Evolutionary conservation across 2,797 vertebrate genomes (phyloP), one percentile per base, ranked within the genome.

Genomic region (Adelosebastes latens): DNA sequence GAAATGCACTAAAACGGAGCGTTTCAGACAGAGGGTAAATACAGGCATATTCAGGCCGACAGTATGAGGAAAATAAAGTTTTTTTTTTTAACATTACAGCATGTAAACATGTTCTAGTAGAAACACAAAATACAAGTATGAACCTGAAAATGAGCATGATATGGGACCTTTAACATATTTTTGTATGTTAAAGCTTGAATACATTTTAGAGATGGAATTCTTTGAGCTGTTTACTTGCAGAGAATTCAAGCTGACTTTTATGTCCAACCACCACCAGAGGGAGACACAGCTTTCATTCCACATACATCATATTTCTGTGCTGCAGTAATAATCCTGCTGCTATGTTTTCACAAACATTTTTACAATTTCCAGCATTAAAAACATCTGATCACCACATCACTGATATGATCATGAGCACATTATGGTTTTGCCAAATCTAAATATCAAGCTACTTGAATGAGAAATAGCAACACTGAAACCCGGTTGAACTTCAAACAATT

Each of bases 261-360:
- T 2, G 3, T 2, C 16, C 27, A 59, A 31, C 59, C 71, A 80
- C 69, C 53, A 67, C 69, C 53, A 83, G 80, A 63, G 60, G 74
- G 77, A 74, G 80, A 74, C 84, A 70, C 12, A 27, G 29, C 25
- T 53, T 31, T 31, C 6, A 20, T 5, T 66, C 11, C 12, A 61
- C 29, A 14, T 24, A 10, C 11, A 61, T 34, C 46, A 52, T 2
- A 52, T 10, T 2, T 65, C 55, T 52, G 10, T 53, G 10, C 25
- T 42, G 32, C 76, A 69, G 52, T 10, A 70, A 16, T 12, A 75
- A 49, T 25, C 20, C 9, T 36, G 53, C 46, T 31, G 56, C n/a
- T n/a, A 1, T 49, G 16, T 56, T 24, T 13, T n/a, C 18, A 46
- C 2, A 31, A 32, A 56, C 49, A 63, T 10, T 39, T 74, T 64